Evolutionary conservation across 1,140 invertebrate species (phyloP).

Genomic region (Drosophila albomicans): DNA sequence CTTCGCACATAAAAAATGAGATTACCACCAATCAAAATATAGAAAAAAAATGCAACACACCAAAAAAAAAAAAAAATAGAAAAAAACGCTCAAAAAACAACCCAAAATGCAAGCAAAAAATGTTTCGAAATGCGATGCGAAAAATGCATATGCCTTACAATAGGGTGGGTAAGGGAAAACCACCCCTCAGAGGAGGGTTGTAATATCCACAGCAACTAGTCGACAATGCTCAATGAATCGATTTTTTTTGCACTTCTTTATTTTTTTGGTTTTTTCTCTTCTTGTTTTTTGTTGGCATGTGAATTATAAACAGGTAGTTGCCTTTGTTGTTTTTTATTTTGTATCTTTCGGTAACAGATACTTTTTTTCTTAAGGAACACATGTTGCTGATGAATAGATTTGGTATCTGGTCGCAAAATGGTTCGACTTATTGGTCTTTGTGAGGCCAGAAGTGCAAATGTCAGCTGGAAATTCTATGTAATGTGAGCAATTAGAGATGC

Average conservation of each 20-base stretch:
- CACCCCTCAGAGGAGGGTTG: slow-evolving; percentile 71
- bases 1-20: slow-evolving; percentile 60
- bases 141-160: slow-evolving; percentile 37
- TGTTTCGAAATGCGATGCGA: slow-evolving; percentile 40
- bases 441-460: slow-evolving; percentile 65
- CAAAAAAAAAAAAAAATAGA: neutral
- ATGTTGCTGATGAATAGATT: slow-evolving; percentile 62
- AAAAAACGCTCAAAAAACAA: slow-evolving; percentile 38
- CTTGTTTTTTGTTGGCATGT: slow-evolving; percentile 46
- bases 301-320: slow-evolving; percentile 76
- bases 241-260: slow-evolving; percentile 39
- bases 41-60: slow-evolving; percentile 13
- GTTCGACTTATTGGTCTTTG: slow-evolving; percentile 78
- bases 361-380: slow-evolving; percentile 66
- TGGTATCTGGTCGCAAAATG: slow-evolving; percentile 24
- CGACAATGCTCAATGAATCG: slow-evolving; percentile 65
- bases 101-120: slow-evolving; percentile 42
- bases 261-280: slow-evolving; percentile 9
- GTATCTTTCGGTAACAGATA: slow-evolving; percentile 65
- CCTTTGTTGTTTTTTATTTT: slow-evolving; percentile 34
- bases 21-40: slow-evolving; percentile 76
- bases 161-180: slow-evolving; percentile 61
- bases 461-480: slow-evolving; percentile 63
- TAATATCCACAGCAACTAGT: slow-evolving; percentile 47
- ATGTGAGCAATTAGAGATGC: slow-evolving; percentile 72